Conservation (phyloP, 2,113 vertebrate genomes). For the Candoia aspera region DNA sequence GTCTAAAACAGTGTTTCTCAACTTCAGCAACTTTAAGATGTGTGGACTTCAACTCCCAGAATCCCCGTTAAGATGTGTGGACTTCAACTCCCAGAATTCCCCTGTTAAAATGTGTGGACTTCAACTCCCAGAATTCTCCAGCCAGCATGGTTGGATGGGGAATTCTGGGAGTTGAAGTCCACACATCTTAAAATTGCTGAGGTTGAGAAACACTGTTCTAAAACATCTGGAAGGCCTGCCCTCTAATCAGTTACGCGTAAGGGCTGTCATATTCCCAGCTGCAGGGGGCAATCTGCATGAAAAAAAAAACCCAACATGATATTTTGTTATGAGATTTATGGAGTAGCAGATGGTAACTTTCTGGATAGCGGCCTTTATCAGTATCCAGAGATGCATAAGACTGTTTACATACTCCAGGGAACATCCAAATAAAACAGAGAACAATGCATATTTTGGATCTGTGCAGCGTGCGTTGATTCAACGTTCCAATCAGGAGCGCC, state of each 20-base stretch:
- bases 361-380: background rate
- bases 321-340: background rate
- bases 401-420: background rate
- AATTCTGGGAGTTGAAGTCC: background rate
- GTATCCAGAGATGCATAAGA: background rate
- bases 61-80: background rate
- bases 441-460: background rate
- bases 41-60: too few relatives aligned
- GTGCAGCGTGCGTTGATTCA: background rate
- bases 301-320: background rate
- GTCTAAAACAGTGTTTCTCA: background rate
- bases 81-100: too few relatives aligned
- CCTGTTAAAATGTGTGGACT: background rate
- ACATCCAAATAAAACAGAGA: background rate
- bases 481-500: background rate
- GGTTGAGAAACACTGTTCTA: background rate
- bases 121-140: background rate
- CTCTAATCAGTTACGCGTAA: background rate
- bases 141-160: background rate
- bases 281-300: background rate
- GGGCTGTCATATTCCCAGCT: background rate
- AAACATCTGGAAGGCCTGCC: background rate
- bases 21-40: background rate
- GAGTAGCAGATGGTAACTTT: background rate
- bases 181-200: background rate